Base-by-base conservation (phyloP, 2,888 invertebrate species). In the Chrysolina americana region DNA sequence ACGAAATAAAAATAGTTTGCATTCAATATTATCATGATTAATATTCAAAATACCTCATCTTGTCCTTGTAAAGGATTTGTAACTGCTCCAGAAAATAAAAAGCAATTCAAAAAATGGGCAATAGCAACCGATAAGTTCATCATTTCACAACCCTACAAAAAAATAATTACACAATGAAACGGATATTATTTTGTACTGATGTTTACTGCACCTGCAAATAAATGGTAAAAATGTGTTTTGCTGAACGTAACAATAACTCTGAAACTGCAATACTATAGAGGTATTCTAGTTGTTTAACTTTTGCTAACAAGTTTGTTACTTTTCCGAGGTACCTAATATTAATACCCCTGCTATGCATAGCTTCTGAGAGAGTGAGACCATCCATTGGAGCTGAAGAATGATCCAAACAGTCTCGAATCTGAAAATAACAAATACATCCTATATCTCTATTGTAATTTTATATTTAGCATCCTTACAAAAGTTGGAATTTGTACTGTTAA, bases 281-380 rank as follows among this genome's bases (percentile, higher is more conserved):
- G 89, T 98, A 98, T 78, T 94, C 92, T 71, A 98, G 91, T 79
- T 93, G 93, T 73, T 94, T 92, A 83, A 96, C 93, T 86, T 95
- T 93, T 0, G 91, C 89, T 66, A 98, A 89, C 87, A 95, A 92
- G 75, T 92, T 92, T 63, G 96, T 94, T 63, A 99, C 94, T 89
- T 96, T 96, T 65, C 99, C 99, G 80, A 99, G 91, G 88, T 99
- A 99, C 73, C 99, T 92, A 80, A 99, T 94, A 89, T 99, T 99
- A 84, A 99, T 98, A 80, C 99, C 99, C 79, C 96, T 93, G 82
- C 94, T 95, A 89, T 99, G 99, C 87, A 99, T 90, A 10, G 97
- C 95, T 88, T 98, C 98, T 0, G 96, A 94, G 76, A 99, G 90
- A 1, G 96, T 97, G 70, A 92, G 92, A 65, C 99, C 99, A 89